phyloP scores from a whole-genome alignment of 2,113 vertebrate species.

The Cettia cetti region DNA sequence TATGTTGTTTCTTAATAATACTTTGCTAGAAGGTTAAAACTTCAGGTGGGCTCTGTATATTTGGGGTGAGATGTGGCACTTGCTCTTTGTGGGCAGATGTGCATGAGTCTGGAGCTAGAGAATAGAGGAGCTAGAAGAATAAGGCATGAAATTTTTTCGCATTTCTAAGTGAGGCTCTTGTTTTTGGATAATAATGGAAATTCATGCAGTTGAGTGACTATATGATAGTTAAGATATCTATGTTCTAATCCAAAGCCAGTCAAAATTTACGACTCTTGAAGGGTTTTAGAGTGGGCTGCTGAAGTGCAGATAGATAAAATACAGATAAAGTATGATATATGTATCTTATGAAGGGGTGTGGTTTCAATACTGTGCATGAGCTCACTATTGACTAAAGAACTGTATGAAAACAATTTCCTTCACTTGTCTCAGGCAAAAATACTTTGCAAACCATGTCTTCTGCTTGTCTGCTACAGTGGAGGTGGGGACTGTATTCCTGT shows the following conservation, averaged over 20 bases:
- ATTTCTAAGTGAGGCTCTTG: neutral
- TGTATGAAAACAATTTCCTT: constrained; percentile 20
- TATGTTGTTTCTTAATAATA: neutral
- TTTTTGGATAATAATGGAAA: neutral
- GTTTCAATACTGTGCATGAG: neutral
- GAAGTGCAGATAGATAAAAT: neutral
- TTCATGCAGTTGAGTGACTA: neutral
- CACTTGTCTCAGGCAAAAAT: neutral
- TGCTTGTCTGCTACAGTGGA: constrained; percentile 1
- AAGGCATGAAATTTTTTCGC: neutral
- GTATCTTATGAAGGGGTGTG: neutral
- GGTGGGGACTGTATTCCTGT: neutral
- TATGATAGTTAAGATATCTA: neutral
- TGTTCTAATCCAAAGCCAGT: neutral
- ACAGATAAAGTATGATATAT: neutral
- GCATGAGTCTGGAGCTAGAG: neutral
- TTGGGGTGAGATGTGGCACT: neutral
- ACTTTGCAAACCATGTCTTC: neutral
- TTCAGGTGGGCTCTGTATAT: neutral
- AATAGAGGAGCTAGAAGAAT: neutral
- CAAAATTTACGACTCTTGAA: neutral
- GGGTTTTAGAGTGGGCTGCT: neutral
- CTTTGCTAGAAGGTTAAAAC: neutral
- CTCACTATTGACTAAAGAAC: neutral
- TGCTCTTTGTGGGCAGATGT: neutral